A percentile compares a stretch with the other conserved stretches of the same genome.
These are phyloP conservation scores for Podarcis muralis DNA, from an alignment of 2,113 vertebrate genomes.

Conservation along the genomic window DNA sequence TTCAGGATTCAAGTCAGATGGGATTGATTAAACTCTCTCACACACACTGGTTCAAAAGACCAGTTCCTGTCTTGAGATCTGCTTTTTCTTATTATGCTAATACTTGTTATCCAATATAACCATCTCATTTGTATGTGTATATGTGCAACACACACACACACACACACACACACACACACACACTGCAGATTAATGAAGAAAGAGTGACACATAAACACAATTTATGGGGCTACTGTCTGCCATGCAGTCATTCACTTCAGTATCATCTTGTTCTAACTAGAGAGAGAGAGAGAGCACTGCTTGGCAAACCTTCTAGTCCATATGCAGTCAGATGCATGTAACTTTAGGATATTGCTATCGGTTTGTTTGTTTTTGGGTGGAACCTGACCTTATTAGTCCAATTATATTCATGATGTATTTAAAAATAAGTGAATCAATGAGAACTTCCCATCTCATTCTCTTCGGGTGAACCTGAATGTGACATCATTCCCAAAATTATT, in stretches of 20 bases:
- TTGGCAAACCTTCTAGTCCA: constrained; percentile 48
- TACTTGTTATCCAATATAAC: background rate
- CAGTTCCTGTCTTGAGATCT: background rate
- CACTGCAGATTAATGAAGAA: constrained; percentile 23
- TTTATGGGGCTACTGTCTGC: constrained; percentile 14
- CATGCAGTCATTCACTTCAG: constrained; percentile 35
- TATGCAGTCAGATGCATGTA: constrained; percentile 1
- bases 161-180: background rate
- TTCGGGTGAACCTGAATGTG: background rate
- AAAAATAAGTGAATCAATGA: background rate
- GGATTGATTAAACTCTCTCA: constrained; percentile 15
- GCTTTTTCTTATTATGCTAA: constrained; percentile 14
- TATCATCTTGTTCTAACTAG: constrained; percentile 33
- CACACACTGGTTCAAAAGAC: constrained; percentile 14
- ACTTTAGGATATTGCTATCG: background rate
- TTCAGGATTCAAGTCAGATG: constrained; percentile 5
- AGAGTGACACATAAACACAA: constrained; percentile 4
- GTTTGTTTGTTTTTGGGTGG: background rate
- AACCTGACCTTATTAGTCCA: background rate
- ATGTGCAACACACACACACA: background rate
- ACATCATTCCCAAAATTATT: background rate
- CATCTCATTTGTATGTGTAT: background rate
- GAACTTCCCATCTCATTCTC: background rate
- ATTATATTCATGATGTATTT: background rate
- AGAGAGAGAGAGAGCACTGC: background rate